Base-by-base conservation (phyloP, 2,888 invertebrate genomes). In the Eupeodes luniger region DNA sequence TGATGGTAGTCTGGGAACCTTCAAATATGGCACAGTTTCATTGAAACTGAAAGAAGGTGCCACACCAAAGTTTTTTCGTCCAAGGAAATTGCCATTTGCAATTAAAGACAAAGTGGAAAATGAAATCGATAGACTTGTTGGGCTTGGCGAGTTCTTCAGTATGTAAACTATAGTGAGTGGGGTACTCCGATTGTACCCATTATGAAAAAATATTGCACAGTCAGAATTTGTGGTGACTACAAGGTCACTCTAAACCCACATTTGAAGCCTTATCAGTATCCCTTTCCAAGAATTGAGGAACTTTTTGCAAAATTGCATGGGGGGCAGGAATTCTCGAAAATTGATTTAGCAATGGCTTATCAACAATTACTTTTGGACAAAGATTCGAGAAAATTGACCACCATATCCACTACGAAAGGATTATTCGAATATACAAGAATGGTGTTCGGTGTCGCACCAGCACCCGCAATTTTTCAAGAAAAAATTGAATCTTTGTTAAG, bases 261-360 rank as follows among this genome's bases (percentile, higher is more conserved):
- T 12, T 64, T 86, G 36, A 49, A 61, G 14, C 62, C 62, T 12
- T 62, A n/a, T 51, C 64, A 72, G 40, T 78, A 83, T 55, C 70
- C 62, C 9, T 55, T 81, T 53, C 67, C 81, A 2, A 61, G 57
- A 59, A 83, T 83, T 14, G 78, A 83, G 9, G 72, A 72, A 9
- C 40, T 83, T 51, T 83, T 72, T 53, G 62, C 77, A 34, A 72
- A 64, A 51, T 36, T 78, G 5, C 77, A 83, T 57, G 19, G 19
- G 91, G 91, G 92, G n/a, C 89, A 66, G 64, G 67, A 85, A 34
- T 93, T 93, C 82, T 89, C 91, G 10, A 92, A 92, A 85, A 78
- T 93, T n/a, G 92, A 93, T 84, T 85, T 92, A 16, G 70, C 89
- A 4, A 90, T 92, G 57, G 92, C 92, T 9, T 93, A 92, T 89